Evolutionary conservation across 1,140 invertebrate genomes (phyloP), one percentile per base, ranked within the genome.

Genomic region (Diorhabda carinulata): DNA sequence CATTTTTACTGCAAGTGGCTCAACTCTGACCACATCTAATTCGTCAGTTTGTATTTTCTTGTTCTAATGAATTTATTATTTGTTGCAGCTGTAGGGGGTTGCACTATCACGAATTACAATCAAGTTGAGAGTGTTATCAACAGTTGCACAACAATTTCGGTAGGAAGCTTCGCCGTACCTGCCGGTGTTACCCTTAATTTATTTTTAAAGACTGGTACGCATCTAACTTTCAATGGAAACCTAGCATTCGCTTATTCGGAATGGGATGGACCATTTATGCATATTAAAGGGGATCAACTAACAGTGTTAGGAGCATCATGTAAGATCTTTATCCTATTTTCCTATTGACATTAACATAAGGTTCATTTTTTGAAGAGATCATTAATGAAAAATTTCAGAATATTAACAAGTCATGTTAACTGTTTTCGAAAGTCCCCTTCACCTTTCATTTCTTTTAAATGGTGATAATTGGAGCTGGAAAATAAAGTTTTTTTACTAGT

Each of bases 161-260:
- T 64, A n/a, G 62, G 44, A 41, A 64, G 44, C 52, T 44, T 64
- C 5, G 52, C 4, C 9, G 42, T 64, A 44, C 62, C 62, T 7
- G 62, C 62, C 41, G 62, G 62, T 2, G 41, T 10, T 10, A 64
- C 44, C 7, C 45, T 64, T 25, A 64, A 10, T 4, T 25, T 64
- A n/a, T 8, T 44, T 56, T 52, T 64, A 56, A 9, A 64, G n/a
- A 8, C 43, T 45, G 62, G 62, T 45, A 64, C 62, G n/a, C n/a
- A 43, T 44, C 62, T 64, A 3, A 47, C 42, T n/a, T 64, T 64
- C 43, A 5, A 47, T 44, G 62, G 62, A 2, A 52, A 10, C 5
- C 43, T 44, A 3, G 43, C 7, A 44, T 64, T 43, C 8, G 62
- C 10, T n/a, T 56, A 64, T 44, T 9, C n/a, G 45, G 52, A 64